A percentile compares a stretch with the other conserved stretches of the same genome.
phyloP scores from a whole-genome alignment of 1,140 invertebrate genomes.

The Lepidurus packardi region DNA sequence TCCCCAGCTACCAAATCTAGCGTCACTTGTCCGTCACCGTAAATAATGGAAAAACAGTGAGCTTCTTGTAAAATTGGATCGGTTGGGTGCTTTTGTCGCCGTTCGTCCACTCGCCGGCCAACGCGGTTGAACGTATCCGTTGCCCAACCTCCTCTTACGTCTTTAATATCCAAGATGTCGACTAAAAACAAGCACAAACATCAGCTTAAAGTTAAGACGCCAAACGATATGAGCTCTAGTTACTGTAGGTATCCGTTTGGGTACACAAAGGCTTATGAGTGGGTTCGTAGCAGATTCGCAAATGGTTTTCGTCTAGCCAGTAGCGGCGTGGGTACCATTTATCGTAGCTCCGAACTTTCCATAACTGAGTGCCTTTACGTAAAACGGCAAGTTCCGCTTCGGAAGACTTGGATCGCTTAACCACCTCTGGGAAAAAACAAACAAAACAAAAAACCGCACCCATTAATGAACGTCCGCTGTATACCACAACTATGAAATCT shows the following conservation, averaged over 20 bases:
- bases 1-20: conserved; percentile 48
- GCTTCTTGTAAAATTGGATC: conserved; percentile 43
- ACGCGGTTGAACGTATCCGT: conserved; percentile 50
- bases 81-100: conserved; percentile 37
- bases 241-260: conserved; percentile 37
- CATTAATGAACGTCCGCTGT: neutral
- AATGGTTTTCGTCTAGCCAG: conserved; percentile 41
- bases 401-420: conserved; percentile 38
- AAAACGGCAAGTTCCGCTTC: conserved; percentile 41
- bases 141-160: conserved; percentile 48
- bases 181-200: conserved; percentile 40
- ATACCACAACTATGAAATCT: neutral
- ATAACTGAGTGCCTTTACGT: conserved; percentile 41
- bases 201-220: neutral
- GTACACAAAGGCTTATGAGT: conserved; percentile 42
- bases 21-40: conserved; percentile 44
- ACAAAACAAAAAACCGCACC: neutral
- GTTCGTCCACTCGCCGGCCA: conserved; percentile 40
- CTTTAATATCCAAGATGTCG: conserved; percentile 46
- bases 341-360: conserved; percentile 43
- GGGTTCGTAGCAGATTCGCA: conserved; percentile 42
- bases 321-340: conserved; percentile 44
- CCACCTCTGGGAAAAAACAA: conserved; percentile 35
- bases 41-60: conserved; percentile 50
- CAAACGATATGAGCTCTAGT: conserved; percentile 31